phyloP scores from a whole-genome alignment of 2,888 invertebrate species.

The Autographa pulchrina region DNA sequence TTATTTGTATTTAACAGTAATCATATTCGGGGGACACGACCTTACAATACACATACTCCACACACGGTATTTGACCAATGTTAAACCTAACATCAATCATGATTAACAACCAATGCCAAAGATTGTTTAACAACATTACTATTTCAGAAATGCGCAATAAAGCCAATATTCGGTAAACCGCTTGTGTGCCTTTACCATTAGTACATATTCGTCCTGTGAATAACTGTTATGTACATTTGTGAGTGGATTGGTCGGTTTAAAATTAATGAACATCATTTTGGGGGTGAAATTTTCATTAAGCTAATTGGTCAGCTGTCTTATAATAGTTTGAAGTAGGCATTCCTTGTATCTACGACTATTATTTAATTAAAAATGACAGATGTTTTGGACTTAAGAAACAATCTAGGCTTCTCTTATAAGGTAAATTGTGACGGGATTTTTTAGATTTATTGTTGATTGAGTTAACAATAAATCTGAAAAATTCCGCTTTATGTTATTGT shows the following conservation, averaged over 20 bases:
- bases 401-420: not conserved
- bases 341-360: constrained; percentile 19
- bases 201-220: constrained; percentile 9
- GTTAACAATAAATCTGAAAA: no score
- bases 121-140: not conserved
- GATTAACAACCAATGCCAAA: no score
- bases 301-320: constrained; percentile 54
- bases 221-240: constrained; percentile 27
- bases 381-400: constrained; percentile 16
- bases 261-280: constrained; percentile 60
- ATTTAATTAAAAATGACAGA: constrained; percentile 22
- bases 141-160: not conserved
- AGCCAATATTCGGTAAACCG: not conserved
- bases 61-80: no score
- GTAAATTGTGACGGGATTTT: no score
- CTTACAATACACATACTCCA: no score
- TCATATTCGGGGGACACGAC: no score
- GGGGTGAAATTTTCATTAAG: constrained; percentile 58
- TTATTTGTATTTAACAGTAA: no score
- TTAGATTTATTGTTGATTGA: no score
- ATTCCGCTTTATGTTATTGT: no score
- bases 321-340: constrained; percentile 32
- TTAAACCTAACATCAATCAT: no score
- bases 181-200: not conserved
- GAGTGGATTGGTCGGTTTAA: constrained; percentile 55